phyloP scores from a whole-genome alignment of 2,888 invertebrate species.

The Drosophila maculinotata region DNA sequence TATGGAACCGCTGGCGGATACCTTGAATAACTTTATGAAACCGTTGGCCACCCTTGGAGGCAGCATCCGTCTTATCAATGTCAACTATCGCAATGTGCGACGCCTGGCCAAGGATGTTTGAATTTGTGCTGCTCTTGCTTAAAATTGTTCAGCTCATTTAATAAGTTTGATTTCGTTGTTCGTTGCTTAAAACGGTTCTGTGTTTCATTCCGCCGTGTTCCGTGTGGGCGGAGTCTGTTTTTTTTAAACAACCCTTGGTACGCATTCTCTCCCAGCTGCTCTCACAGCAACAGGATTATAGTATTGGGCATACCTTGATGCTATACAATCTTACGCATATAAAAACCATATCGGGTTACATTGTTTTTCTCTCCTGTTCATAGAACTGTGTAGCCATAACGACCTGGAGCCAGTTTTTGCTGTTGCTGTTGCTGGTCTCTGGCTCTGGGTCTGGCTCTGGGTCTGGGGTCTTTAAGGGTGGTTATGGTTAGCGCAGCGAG shows the following conservation, averaged over 20 bases:
- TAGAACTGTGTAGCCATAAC: slow-evolving; percentile 62
- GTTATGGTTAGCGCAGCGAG: slow-evolving; percentile 39
- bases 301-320: slow-evolving; percentile 40
- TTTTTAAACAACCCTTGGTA: slow-evolving; percentile 39
- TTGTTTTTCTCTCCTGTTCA: slow-evolving; percentile 56
- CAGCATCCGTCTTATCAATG: slow-evolving; percentile 77
- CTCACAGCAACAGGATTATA: slow-evolving; percentile 38
- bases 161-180: slow-evolving; percentile 19
- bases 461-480: slow-evolving; percentile 32
- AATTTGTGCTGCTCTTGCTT: slow-evolving; percentile 1
- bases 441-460: slow-evolving; percentile 11
- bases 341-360: slow-evolving; percentile 63
- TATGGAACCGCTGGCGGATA: slow-evolving; percentile 87
- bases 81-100: slow-evolving; percentile 73
- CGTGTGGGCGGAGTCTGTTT: slow-evolving; percentile 56
- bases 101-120: slow-evolving; percentile 64
- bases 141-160: slow-evolving; percentile 30
- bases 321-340: slow-evolving; percentile 60
- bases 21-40: slow-evolving; percentile 85
- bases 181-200: neutral
- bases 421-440: slow-evolving; percentile 1
- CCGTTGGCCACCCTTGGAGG: slow-evolving; percentile 77
- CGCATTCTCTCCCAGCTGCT: slow-evolving; percentile 18
- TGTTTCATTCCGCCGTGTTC: slow-evolving; percentile 39
- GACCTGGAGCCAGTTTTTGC: slow-evolving; percentile 51